A percentile compares a stretch with the other conserved stretches of the same genome.
These are phyloP conservation scores for Microplitis mediator DNA, from an alignment of 1,140 invertebrate genomes.

Conservation along the genomic window DNA sequence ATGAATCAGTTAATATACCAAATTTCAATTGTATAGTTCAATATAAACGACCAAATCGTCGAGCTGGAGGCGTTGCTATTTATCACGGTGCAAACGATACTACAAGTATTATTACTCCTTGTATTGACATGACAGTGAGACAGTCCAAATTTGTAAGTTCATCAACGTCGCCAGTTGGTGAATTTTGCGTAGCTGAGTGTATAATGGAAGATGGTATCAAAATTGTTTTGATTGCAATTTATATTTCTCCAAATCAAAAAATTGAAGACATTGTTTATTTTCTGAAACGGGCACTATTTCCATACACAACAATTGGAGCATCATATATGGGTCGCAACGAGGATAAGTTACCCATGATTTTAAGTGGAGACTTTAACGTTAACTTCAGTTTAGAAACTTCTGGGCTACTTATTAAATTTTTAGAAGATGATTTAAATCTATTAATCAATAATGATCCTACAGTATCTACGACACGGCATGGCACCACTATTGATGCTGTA, in stretches of 20 bases:
- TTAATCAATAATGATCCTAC: not conserved
- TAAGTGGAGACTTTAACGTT: conserved; percentile 19
- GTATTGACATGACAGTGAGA: conserved; percentile 15
- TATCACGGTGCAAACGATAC: conserved; percentile 23
- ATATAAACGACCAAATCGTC: conserved; percentile 22
- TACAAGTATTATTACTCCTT: conserved; percentile 9
- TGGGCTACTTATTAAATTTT: not conserved
- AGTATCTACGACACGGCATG: not conserved
- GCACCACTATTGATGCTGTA: conserved; percentile 8
- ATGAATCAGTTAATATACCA: conserved; percentile 26
- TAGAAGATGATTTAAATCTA: conserved; percentile 2
- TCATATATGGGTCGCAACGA: not conserved
- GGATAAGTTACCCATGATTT: conserved; percentile 12
- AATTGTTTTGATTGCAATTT: conserved; percentile 15
- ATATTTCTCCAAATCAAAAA: conserved; percentile 19
- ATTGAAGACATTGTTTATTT: not conserved
- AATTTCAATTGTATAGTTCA: conserved; percentile 29
- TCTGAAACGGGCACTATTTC: not conserved
- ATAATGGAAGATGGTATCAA: not conserved
- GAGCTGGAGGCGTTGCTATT: conserved; percentile 31
- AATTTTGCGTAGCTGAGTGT: conserved; percentile 11
- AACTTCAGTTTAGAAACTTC: not conserved
- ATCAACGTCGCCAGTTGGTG: not conserved
- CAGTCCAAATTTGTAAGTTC: not conserved
- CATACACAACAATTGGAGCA: conserved; percentile 9